These are phyloP conservation scores for Takifugu rubripes DNA, from an alignment of 2,797 vertebrate species.

Conservation along the genomic window DNA sequence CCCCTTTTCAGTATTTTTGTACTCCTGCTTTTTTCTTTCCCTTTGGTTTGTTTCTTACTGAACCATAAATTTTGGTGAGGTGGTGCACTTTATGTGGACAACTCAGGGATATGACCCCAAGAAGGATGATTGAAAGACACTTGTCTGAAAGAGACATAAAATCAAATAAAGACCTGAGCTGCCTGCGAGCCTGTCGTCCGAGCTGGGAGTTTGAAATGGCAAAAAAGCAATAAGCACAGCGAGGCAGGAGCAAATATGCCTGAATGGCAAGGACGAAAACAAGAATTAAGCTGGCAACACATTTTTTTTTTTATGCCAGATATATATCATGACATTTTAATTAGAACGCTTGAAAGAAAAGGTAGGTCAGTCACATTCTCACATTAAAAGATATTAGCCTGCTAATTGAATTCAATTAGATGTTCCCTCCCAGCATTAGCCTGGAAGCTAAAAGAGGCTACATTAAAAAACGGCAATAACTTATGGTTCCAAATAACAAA, in stretches of 20 bases:
- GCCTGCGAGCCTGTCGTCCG: slow-evolving; percentile 30
- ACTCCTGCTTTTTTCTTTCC: slow-evolving; percentile 30
- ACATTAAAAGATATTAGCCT: too few species aligned
- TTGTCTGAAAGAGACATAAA: slow-evolving; percentile 61
- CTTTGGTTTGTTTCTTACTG: slow-evolving; percentile 46
- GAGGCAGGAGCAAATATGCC: slow-evolving; percentile 18
- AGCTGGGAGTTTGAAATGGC: slow-evolving; percentile 19
- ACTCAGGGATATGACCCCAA: slow-evolving; percentile 65
- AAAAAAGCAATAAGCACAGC: slow-evolving; percentile 11
- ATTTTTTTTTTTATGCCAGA: slow-evolving; percentile 2
- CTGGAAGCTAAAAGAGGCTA: too few species aligned
- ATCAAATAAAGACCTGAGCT: slow-evolving; percentile 67
- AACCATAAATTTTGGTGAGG: slow-evolving; percentile 56
- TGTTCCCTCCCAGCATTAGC: too few species aligned
- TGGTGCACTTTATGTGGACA: slow-evolving; percentile 65
- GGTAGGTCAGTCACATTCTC: neutral
- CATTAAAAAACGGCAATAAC: too few species aligned
- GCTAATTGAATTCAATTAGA: too few species aligned
- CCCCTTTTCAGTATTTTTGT: slow-evolving; percentile 9
- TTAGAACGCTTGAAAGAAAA: too few species aligned
- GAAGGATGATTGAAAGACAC: slow-evolving; percentile 65
- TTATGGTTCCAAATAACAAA: too few species aligned
- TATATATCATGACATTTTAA: neutral
- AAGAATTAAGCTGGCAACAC: neutral
- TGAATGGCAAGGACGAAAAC: slow-evolving; percentile 3